Conservation (phyloP, 1,140 invertebrate genomes). For the Mycetomoellerius zeteki region DNA sequence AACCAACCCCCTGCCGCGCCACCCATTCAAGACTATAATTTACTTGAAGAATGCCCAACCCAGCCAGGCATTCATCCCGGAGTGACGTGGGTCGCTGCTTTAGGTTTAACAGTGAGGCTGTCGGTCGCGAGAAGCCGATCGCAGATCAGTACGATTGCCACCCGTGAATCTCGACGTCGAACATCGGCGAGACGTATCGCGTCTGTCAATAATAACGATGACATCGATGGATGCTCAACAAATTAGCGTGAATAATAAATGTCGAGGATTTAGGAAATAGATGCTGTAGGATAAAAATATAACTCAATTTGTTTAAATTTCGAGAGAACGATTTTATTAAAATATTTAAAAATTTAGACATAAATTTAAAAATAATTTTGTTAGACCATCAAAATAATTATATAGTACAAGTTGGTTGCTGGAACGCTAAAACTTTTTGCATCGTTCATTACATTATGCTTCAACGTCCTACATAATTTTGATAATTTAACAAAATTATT, state of each 20-base stretch:
- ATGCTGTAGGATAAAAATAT: background rate
- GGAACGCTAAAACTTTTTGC: too few relatives aligned
- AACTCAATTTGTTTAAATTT: background rate
- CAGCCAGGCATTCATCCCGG: conserved; percentile 76
- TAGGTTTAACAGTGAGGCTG: conserved; percentile 63
- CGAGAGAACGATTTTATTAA: too few relatives aligned
- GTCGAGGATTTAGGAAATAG: background rate
- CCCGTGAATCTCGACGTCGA: conserved; percentile 16
- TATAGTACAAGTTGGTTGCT: too few relatives aligned
- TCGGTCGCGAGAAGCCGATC: conserved; percentile 69
- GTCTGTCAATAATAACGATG: conserved; percentile 11
- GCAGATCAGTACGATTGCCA: conserved; percentile 60
- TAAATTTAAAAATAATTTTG: too few relatives aligned
- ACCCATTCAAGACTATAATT: conserved; percentile 87
- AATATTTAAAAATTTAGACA: too few relatives aligned
- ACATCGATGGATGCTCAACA: background rate
- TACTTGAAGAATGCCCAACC: conserved; percentile 86
- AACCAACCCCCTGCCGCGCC: conserved; percentile 85
- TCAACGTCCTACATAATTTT: too few relatives aligned
- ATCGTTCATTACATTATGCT: too few relatives aligned
- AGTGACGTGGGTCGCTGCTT: conserved; percentile 77
- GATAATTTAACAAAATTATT: too few relatives aligned
- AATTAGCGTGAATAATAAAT: conserved; percentile 1
- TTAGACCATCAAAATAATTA: too few relatives aligned
- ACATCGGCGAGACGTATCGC: conserved; percentile 7